Percentiles rank a stretch among this genome's conserved stretches.
phyloP scores from a whole-genome alignment of 1,140 invertebrate genomes.

The Drosophila miranda region DNA sequence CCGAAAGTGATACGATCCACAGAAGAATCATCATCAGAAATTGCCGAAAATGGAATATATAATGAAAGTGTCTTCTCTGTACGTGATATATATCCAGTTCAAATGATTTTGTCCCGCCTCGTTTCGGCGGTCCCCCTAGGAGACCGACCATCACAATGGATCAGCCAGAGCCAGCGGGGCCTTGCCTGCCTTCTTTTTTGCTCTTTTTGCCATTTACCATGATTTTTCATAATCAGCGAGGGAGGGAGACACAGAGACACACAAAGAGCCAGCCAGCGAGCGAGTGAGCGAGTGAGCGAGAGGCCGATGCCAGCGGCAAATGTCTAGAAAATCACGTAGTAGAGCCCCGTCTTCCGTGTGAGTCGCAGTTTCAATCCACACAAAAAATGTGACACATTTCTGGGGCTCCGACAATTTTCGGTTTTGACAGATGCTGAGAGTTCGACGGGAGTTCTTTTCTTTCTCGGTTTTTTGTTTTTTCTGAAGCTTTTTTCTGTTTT shows the following conservation, averaged over 20 bases:
- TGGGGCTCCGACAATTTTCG: neutral
- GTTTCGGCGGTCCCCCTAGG: slow-evolving; percentile 24
- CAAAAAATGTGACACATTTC: slow-evolving; percentile 36
- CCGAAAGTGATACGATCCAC: slow-evolving; percentile 31
- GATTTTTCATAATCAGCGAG: slow-evolving; percentile 74
- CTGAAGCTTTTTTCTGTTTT: neutral
- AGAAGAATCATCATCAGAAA: slow-evolving; percentile 15
- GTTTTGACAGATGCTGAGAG: slow-evolving; percentile 42
- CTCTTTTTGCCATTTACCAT: slow-evolving; percentile 66
- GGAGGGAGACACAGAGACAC: slow-evolving; percentile 10
- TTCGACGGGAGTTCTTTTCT: neutral
- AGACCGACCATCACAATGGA: slow-evolving; percentile 27
- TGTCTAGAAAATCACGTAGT: slow-evolving; percentile 73
- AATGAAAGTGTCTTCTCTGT: slow-evolving; percentile 56
- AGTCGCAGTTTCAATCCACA: too few relatives aligned
- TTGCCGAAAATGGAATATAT: slow-evolving; percentile 53
- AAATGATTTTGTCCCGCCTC: slow-evolving; percentile 64
- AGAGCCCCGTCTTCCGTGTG: slow-evolving; percentile 5
- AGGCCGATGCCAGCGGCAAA: slow-evolving; percentile 22
- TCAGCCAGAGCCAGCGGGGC: slow-evolving; percentile 45
- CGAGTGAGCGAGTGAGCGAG: too few relatives aligned
- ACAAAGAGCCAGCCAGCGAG: too few relatives aligned
- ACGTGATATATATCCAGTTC: slow-evolving; percentile 70
- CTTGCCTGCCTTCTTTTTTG: slow-evolving; percentile 31
- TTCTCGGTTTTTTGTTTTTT: neutral